Evolutionary conservation across 2,113 vertebrate species (phyloP), one percentile per base, ranked within the genome.

Genomic region (Menidia beryllina): DNA sequence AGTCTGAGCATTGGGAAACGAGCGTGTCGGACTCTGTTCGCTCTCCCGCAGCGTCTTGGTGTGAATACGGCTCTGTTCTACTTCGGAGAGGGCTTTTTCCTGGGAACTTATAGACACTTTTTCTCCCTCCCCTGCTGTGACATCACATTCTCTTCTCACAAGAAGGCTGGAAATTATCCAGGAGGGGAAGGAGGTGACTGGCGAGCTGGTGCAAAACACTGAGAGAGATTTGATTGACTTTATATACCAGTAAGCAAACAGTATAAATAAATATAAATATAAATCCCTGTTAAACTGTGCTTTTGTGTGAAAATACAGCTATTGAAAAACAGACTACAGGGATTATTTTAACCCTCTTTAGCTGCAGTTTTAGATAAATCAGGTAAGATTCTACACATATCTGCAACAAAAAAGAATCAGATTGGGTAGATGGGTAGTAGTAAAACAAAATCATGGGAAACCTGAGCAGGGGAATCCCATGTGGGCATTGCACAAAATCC

Each of bases 21-120:
- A 58, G 70, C 63, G 56, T 10, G 68, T 75, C 30, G 60, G 47
- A 55, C 27, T 20, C 20, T 39, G 23, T 59, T 49, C n/a, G 21
- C 39, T 74, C 26, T 61, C 23, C 66, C 23, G 23, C 54, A 49
- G 52, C 24, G 25, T 77, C 26, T 3, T 25, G 30, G 30, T 74
- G 49, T 75, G 36, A 65, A 75, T 61, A 41, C 58, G 64, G 76
- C 79, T 86, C 73, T 60, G 74, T 76, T 79, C 69, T 51, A 49
- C 69, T 80, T 85, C 80, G 89, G 71, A 80, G 68, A 67, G 82
- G 86, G 82, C 78, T 77, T 78, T 79, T n/a, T 79, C 77, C 83
- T 55, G 58, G 20, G 45, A 64, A 87, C 87, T 93, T 93, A 93
- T 91, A 92, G 88, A 85, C 78, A 76, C 78, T 54, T 60, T 69